A percentile compares a stretch with the other conserved stretches of the same genome.
Conservation (phyloP, 2,797 vertebrate genomes). For the Atherinosoma microstoma region DNA sequence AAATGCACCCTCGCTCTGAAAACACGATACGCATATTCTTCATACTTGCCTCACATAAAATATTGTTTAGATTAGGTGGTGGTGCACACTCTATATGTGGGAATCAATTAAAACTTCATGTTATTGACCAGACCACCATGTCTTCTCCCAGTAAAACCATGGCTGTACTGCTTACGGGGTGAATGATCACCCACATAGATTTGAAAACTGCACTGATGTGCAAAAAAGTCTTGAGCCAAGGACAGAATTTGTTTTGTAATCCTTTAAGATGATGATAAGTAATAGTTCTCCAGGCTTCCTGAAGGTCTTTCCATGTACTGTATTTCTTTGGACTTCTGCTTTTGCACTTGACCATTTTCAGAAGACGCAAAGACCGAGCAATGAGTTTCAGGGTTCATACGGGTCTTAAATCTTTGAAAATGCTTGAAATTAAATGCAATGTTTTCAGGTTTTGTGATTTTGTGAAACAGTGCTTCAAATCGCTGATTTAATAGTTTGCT, state of each 20-base stretch:
- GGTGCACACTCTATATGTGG: background rate
- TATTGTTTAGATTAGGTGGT: background rate
- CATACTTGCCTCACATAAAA: background rate
- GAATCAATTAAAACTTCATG: background rate
- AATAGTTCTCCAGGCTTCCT: background rate
- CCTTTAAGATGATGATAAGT: background rate
- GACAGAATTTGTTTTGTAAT: background rate
- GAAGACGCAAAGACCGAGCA: background rate
- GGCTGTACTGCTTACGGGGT: background rate
- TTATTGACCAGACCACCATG: background rate
- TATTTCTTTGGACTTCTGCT: background rate
- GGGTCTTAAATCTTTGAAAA: background rate
- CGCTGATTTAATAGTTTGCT: too few species aligned
- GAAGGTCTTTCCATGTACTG: background rate
- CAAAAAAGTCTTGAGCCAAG: background rate
- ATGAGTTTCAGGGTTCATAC: background rate
- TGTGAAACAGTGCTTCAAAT: background rate
- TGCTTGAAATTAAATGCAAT: background rate
- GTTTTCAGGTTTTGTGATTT: background rate
- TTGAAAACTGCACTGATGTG: background rate
- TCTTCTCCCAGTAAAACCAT: background rate
- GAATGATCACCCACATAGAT: background rate
- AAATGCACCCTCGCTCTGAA: background rate
- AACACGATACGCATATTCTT: background rate
- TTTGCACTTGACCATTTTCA: background rate